Conservation (phyloP, 2,113 vertebrate species). For the Crotalus viridis region DNA sequence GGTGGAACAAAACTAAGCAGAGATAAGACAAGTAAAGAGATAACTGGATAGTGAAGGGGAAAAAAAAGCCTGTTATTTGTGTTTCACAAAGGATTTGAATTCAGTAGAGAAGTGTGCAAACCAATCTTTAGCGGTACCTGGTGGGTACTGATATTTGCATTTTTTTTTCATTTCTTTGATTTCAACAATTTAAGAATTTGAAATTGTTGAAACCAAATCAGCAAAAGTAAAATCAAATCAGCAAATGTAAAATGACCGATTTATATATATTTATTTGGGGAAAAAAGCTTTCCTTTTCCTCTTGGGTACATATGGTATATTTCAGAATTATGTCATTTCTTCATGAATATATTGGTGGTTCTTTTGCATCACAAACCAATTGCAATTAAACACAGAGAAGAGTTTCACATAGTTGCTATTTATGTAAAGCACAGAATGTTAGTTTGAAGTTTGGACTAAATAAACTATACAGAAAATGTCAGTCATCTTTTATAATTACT, state of each 20-base stretch:
- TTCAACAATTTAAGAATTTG: not conserved
- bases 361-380: not conserved
- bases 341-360: conserved; percentile 32
- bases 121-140: not conserved
- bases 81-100: not conserved
- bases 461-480: not conserved
- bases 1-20: not conserved
- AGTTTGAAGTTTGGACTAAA: not conserved
- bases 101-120: not conserved
- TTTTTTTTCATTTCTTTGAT: not conserved
- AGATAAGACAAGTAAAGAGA: not conserved
- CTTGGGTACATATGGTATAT: not conserved
- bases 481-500: not conserved
- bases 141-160: not conserved
- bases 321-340: conserved; percentile 50
- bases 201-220: not conserved
- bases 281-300: not conserved
- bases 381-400: not conserved
- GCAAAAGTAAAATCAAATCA: not conserved
- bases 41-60: not conserved
- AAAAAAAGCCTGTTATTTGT: not conserved
- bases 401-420: not conserved
- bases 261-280: not conserved
- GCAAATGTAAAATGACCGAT: not conserved
- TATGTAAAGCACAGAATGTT: not conserved